Conservation (phyloP, 2,113 vertebrate species). For the Fregata magnificens region DNA sequence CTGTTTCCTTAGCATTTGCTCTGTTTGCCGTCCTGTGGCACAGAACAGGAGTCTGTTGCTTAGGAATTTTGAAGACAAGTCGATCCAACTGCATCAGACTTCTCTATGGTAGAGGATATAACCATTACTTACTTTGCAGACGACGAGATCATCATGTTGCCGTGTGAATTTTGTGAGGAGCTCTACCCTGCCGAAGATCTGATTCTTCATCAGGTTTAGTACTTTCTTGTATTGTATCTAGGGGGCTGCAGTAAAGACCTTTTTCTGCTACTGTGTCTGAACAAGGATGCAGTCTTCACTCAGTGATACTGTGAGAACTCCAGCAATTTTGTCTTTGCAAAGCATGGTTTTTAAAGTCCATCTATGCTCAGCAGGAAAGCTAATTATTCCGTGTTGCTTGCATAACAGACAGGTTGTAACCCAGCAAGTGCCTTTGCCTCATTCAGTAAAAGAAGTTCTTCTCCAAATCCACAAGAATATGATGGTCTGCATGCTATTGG, state of each 20-base stretch:
- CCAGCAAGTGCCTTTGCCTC: constrained; percentile 86
- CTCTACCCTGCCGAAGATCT: constrained; percentile 92
- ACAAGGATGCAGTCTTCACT: background rate
- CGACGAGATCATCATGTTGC: constrained; percentile 81
- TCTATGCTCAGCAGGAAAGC: background rate
- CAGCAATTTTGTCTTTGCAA: background rate
- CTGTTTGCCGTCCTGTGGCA: background rate
- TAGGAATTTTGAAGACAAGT: background rate
- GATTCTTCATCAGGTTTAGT: constrained; percentile 92
- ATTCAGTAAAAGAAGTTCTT: constrained; percentile 79
- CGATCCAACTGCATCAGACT: background rate
- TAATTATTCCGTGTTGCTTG: background rate
- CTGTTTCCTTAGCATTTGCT: rapidly evolving
- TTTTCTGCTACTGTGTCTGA: background rate
- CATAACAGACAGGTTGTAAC: constrained; percentile 88
- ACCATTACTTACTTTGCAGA: constrained; percentile 7
- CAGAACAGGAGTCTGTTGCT: background rate
- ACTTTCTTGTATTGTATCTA: background rate
- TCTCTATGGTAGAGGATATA: background rate
- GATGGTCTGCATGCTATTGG: background rate
- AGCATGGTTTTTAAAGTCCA: background rate
- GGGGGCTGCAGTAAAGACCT: background rate
- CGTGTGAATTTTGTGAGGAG: constrained; percentile 97
- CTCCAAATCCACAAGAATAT: constrained; percentile 36
- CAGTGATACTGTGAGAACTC: background rate